These are phyloP conservation scores for Pseudonaja textilis DNA, from an alignment of 2,113 vertebrate species.

Conservation along the genomic window DNA sequence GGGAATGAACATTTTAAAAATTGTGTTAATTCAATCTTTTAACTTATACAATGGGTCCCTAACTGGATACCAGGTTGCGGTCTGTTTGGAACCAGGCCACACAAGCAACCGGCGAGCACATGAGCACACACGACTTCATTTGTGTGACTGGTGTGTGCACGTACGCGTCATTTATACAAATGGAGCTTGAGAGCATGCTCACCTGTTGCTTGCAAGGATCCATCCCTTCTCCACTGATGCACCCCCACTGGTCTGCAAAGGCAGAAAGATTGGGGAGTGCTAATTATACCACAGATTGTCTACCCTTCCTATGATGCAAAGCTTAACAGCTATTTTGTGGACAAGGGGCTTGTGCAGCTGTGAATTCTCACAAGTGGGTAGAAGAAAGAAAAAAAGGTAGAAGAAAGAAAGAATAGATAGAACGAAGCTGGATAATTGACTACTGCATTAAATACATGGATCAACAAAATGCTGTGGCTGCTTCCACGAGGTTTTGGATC, in stretches of 20 bases:
- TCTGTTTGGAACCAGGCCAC: neutral
- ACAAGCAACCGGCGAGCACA: rapidly evolving
- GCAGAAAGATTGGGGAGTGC: neutral
- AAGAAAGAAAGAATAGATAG: neutral
- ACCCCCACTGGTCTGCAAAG: neutral
- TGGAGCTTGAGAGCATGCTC: no score
- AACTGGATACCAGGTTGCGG: neutral
- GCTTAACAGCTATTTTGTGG: neutral
- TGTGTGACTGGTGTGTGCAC: neutral
- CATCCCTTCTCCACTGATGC: neutral
- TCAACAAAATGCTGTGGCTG: neutral
- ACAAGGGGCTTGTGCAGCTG: neutral
- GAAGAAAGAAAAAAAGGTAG: neutral
- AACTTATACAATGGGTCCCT: neutral
- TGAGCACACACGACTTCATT: neutral
- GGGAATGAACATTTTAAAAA: neutral
- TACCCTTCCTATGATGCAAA: neutral
- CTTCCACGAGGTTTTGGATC: neutral
- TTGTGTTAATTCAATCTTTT: neutral
- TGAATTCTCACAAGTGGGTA: neutral
- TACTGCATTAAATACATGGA: neutral
- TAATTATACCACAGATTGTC: neutral
- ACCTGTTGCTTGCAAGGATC: no score
- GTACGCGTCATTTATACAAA: neutral
- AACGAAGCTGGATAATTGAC: neutral